phyloP scores from a whole-genome alignment of 2,888 invertebrate genomes.

The Sminthurides aquaticus region DNA sequence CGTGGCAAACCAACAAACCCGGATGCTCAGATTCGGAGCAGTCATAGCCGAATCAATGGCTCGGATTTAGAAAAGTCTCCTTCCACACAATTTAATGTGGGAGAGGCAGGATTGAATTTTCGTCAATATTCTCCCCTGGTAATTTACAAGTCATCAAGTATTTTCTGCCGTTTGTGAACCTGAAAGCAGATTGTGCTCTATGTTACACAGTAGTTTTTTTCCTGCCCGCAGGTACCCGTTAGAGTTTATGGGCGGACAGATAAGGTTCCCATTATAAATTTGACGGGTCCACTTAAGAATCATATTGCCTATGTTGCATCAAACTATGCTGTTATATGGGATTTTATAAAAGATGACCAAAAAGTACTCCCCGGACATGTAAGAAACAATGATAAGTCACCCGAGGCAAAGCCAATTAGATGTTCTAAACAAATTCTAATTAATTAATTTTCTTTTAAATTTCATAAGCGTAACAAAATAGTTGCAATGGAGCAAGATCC shows the following conservation, averaged over 20 bases:
- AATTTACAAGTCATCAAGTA: no score
- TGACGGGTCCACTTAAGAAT: constrained; percentile 36
- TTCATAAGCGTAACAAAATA: constrained; percentile 40
- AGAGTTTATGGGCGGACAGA: constrained; percentile 36
- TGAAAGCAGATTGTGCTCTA: background rate
- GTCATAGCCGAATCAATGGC: no score
- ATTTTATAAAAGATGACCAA: constrained; percentile 36
- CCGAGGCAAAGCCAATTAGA: no score
- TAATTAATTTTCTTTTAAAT: no score
- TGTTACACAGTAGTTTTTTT: background rate
- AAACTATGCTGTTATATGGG: constrained; percentile 34
- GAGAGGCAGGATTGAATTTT: background rate
- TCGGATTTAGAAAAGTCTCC: background rate
- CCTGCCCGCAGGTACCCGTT: constrained; percentile 8
- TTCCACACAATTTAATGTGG: background rate
- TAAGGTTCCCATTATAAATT: constrained; percentile 29
- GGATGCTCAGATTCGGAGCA: no score
- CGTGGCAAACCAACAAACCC: background rate
- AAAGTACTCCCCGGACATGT: constrained; percentile 41
- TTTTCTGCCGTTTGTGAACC: background rate
- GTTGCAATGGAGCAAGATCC: constrained; percentile 27
- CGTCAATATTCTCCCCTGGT: constrained; percentile 15
- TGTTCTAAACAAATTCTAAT: no score
- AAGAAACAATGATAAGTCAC: constrained; percentile 5
- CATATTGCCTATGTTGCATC: constrained; percentile 38